Evolutionary conservation across 2,797 vertebrate species (phyloP).

Genomic region (Melanotaenia pygmaea): DNA sequence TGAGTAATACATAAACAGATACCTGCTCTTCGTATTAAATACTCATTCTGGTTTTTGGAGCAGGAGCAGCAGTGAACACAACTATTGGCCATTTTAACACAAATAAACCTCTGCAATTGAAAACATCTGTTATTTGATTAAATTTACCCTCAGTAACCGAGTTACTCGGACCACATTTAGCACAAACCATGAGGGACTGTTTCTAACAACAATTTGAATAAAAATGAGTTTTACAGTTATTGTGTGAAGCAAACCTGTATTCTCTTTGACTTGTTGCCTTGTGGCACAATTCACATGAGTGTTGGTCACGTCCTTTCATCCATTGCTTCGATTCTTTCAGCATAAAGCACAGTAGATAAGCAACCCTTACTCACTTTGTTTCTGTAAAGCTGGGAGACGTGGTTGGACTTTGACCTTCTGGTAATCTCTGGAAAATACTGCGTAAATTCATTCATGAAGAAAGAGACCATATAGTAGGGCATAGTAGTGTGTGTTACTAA

Average conservation of each 20-base stretch:
- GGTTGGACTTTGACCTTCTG: slow-evolving; percentile 32
- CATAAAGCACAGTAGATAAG: slow-evolving; percentile 11
- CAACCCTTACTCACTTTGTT: background rate
- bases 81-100: background rate
- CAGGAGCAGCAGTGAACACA: background rate
- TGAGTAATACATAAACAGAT: background rate
- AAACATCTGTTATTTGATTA: background rate
- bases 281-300: background rate
- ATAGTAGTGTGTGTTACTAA: background rate
- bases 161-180: too few relatives aligned
- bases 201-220: background rate
- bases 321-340: background rate
- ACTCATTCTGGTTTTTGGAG: background rate
- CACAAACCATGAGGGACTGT: background rate
- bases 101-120: background rate
- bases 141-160: background rate
- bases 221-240: background rate
- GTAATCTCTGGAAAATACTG: background rate
- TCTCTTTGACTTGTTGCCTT: slow-evolving; percentile 2
- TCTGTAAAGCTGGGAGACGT: slow-evolving; percentile 21
- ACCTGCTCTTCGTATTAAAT: background rate
- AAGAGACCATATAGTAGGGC: background rate
- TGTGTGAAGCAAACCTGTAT: background rate
- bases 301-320: slow-evolving; percentile 1
- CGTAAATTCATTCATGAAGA: background rate